Conservation (phyloP, 2,113 vertebrate species). For the Alethe diademata region DNA sequence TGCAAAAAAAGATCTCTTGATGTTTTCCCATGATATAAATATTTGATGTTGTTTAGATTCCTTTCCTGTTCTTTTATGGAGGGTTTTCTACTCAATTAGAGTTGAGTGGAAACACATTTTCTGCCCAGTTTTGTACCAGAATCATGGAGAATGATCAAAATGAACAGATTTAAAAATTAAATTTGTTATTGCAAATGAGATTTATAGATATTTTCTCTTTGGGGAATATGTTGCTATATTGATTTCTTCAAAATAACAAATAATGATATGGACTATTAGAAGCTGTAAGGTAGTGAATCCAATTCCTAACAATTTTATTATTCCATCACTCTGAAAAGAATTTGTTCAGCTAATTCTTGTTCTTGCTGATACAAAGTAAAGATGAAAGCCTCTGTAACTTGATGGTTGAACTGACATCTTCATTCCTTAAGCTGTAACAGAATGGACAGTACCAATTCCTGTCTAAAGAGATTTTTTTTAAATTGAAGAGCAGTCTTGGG, state of each 20-base stretch:
- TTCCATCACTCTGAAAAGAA: slow-evolving; percentile 3
- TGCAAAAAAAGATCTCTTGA: slow-evolving; percentile 41
- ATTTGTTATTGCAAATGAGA: slow-evolving; percentile 54
- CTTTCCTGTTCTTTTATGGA: slow-evolving; percentile 36
- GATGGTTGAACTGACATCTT: background rate
- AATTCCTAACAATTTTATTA: slow-evolving; percentile 42
- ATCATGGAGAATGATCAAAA: slow-evolving; percentile 30
- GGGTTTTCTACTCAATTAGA: slow-evolving; percentile 37
- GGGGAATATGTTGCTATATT: background rate
- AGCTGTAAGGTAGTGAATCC: background rate
- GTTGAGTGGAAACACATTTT: slow-evolving; percentile 35
- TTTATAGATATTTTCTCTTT: slow-evolving; percentile 47
- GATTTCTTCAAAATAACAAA: slow-evolving; percentile 17
- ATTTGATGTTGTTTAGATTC: slow-evolving; percentile 70
- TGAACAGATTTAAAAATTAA: slow-evolving; percentile 38
- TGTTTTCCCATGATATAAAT: slow-evolving; percentile 64
- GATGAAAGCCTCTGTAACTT: background rate
- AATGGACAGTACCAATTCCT: background rate
- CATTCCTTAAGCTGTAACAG: background rate
- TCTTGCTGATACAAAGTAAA: background rate
- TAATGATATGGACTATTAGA: slow-evolving; percentile 40
- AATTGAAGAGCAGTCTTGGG: background rate
- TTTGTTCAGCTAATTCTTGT: slow-evolving; percentile 42
- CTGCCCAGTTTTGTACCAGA: background rate
- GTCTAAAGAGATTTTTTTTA: background rate